Evolutionary conservation across 2,888 invertebrate species (phyloP), one percentile per base, ranked within the genome.

Genomic region (Orthosia gothica): DNA sequence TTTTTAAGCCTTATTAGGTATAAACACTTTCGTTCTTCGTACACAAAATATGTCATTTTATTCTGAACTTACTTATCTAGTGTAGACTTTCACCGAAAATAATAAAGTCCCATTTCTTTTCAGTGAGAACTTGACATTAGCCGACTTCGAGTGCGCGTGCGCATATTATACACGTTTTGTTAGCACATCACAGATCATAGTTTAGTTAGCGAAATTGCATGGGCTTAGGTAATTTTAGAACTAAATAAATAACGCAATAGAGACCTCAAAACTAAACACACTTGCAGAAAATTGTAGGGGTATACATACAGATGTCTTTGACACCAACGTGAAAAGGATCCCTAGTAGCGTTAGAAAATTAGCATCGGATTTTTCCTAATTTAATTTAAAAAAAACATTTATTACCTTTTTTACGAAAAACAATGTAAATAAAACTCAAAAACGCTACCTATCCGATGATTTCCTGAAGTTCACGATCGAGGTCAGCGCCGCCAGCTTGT

Each of bases 31-130:
- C 81, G 88, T 61, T 74, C 89, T 91, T 91, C 94, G 93, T 95
- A 95, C 94, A 95, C 95, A 96, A 95, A 96, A 95, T 96, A 96
- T 95, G 95, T 95, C 94, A 94, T 95, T 95, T 92, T 93, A 91
- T 91, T 88, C 91, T 93, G 94, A 93, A 78, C 85, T 86, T 90
- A 90, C 84, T 40, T 9, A 55, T 69, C 76, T 89, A 89, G 78
- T 81, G 88, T 89, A 88, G 78, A 89, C 79, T 78, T 88, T 87
- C 86, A 88, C 86, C 68, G 69, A 86, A 83, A 84, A 82, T 80
- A 81, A 78, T 78, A 76, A 80, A 75, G 71, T 80, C 62, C 70
- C 74, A 76, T 74, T 73, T 77, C 71, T 71, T 68, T 55, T 73
- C 71, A 84, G 78, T 82, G 83, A 88, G 85, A 85, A 74, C 66